phyloP scores from a whole-genome alignment of 2,797 vertebrate genomes.

The Epinephelus malabaricus region DNA sequence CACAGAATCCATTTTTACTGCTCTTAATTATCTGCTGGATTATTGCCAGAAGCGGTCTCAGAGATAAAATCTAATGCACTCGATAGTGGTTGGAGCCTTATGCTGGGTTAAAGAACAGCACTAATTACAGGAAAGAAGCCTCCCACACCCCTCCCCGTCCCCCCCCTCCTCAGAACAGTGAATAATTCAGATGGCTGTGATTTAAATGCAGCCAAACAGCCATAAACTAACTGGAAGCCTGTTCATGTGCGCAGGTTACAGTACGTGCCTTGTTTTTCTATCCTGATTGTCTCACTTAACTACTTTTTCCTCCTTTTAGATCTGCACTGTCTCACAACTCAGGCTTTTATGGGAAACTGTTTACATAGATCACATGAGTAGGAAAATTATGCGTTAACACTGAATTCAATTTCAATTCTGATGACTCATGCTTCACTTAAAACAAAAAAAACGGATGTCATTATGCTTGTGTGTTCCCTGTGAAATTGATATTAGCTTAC shows the following conservation, averaged over 20 bases:
- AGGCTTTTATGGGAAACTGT: background rate
- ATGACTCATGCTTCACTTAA: background rate
- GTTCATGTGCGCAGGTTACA: constrained; percentile 7
- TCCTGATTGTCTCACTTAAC: background rate
- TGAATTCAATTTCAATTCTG: background rate
- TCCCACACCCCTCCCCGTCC: background rate
- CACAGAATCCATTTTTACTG: constrained; percentile 57
- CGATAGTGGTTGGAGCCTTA: constrained; percentile 36
- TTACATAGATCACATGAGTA: background rate
- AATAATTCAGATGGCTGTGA: constrained; percentile 64
- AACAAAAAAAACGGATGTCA: background rate
- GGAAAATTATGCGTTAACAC: background rate
- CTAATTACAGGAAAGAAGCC: constrained; percentile 53
- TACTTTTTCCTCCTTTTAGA: background rate
- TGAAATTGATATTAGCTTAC: no score
- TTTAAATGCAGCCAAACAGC: constrained; percentile 56
- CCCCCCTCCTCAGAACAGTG: constrained; percentile 12
- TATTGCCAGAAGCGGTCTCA: constrained; percentile 43
- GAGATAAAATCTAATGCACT: constrained; percentile 49
- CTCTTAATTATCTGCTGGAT: constrained; percentile 65
- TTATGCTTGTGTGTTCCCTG: no score
- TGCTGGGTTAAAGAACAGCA: constrained; percentile 46
- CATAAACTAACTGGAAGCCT: constrained; percentile 30
- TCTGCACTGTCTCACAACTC: background rate
- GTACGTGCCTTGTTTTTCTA: constrained; percentile 1